A percentile compares a stretch with the other conserved stretches of the same genome.
Conservation (phyloP, 2,888 invertebrate species). For the Aporophyla nigra region DNA sequence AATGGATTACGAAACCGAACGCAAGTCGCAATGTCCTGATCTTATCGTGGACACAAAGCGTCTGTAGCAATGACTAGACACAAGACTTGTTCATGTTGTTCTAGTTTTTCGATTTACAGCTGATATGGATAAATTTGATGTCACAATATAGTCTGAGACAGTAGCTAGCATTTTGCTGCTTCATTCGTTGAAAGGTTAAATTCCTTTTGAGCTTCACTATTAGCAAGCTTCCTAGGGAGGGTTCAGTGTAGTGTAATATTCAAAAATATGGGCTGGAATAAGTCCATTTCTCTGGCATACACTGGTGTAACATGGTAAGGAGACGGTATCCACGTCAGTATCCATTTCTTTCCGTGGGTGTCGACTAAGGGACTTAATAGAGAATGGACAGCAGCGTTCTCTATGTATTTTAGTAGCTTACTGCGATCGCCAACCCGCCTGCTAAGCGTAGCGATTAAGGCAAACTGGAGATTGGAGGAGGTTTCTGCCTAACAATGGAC, state of each 20-base stretch:
- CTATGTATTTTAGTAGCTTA: no score
- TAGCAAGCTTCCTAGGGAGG: background rate
- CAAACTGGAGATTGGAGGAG: no score
- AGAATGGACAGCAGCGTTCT: no score
- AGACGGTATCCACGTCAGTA: no score
- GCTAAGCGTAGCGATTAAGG: no score
- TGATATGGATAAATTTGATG: slow-evolving; percentile 31
- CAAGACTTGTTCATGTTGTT: slow-evolving; percentile 28
- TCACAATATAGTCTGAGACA: slow-evolving; percentile 11
- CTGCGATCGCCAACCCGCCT: no score
- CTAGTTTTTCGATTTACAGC: slow-evolving; percentile 36
- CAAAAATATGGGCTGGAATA: background rate
- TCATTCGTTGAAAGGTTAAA: background rate
- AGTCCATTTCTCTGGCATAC: background rate
- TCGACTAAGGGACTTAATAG: no score
- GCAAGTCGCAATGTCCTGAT: slow-evolving; percentile 40
- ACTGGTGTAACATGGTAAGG: no score
- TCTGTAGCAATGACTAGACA: slow-evolving; percentile 40
- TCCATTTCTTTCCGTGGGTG: no score
- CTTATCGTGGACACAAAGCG: slow-evolving; percentile 54
- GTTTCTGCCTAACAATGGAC: no score
- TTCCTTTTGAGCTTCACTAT: background rate
- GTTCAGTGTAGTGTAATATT: background rate
- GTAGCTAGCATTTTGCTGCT: background rate
- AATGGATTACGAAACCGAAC: slow-evolving; percentile 55